Evolutionary conservation across 2,888 invertebrate species (phyloP), one percentile per base, ranked within the genome.

Genomic region (Terebella lapidaria): DNA sequence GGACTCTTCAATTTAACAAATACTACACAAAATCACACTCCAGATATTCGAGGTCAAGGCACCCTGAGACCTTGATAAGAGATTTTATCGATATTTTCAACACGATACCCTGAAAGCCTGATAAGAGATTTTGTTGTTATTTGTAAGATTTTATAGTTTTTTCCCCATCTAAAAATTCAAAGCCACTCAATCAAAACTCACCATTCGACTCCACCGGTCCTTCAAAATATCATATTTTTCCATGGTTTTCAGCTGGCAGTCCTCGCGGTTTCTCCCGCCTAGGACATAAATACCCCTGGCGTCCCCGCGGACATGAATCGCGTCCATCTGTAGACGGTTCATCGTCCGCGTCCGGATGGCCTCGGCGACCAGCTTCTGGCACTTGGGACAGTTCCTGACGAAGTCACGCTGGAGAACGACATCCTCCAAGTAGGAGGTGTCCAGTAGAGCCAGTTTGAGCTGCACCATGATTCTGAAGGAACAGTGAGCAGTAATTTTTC

Each of bases 281-380:
- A 78, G 71, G n/a, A 76, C 78, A 67, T 74, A 77, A 24, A 78
- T 73, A 59, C 75, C 74, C 1, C 74, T 75, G 0, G 78, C 76
- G 64, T 75, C 73, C 5, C 27, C 26, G 28, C 53, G 53, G 4
- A 22, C 10, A 10, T 28, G 26, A 15, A 53, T 53, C 49, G 10
- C 5, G 15, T 28, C 53, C 10, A 28, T 25, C 26, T 25, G 27
- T 5, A 53, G 28, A 5, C 27, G 29, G 28, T 29, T 69, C 68
- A 65, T 75, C 74, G 58, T 72, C 70, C 57, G 72, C 22, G 69
- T 71, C 20, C 73, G 64, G 29, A 75, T 74, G 4, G 76, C 75
- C 30, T 73, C 70, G 59, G 74, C 73, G 3, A 78, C 75, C 26
- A 74, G 61, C 35, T 71, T 65, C 64, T 77, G 77, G 63, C 78